Percentiles rank a stretch among this genome's conserved stretches.
These are phyloP conservation scores for Drosophila nr. perissopoda DNA, from an alignment of 2,888 invertebrate genomes.

Conservation along the genomic window DNA sequence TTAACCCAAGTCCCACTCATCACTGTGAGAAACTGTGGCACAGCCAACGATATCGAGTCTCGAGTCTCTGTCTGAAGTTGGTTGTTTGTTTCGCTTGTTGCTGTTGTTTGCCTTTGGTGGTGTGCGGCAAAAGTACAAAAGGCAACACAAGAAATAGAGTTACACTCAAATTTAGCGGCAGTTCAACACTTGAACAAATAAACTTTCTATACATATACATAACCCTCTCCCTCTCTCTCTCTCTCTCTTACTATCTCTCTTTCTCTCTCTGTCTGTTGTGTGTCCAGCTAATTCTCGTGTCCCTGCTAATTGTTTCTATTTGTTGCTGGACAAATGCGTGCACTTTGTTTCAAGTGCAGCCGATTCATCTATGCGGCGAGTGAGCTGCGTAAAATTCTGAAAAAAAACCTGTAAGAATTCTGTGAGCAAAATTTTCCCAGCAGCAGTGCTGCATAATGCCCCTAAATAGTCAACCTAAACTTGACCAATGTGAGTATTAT, in stretches of 20 bases:
- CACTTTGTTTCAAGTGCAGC: slow-evolving; percentile 76
- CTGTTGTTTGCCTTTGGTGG: slow-evolving; percentile 42
- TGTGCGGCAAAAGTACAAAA: slow-evolving; percentile 75
- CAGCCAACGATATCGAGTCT: slow-evolving; percentile 9
- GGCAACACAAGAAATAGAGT: slow-evolving; percentile 65
- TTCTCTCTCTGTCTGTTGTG: slow-evolving; percentile 27
- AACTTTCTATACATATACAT: slow-evolving; percentile 47
- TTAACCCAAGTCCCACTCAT: slow-evolving; percentile 13
- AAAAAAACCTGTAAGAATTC: slow-evolving; percentile 7
- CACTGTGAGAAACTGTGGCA: slow-evolving; percentile 52
- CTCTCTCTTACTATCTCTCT: neutral
- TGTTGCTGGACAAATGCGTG: slow-evolving; percentile 65
- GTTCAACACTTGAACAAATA: slow-evolving; percentile 65
- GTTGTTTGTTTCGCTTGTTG: slow-evolving; percentile 14
- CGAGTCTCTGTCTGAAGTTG: slow-evolving; percentile 24
- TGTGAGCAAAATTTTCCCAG: neutral
- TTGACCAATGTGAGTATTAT: too few relatives aligned
- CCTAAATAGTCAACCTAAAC: neutral
- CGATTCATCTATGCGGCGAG: slow-evolving; percentile 28
- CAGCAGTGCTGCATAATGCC: neutral
- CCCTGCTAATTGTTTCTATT: slow-evolving; percentile 67
- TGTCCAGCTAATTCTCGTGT: slow-evolving; percentile 66
- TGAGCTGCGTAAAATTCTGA: neutral
- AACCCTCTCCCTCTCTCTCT: neutral
- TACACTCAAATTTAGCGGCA: slow-evolving; percentile 80